Evolutionary conservation across 2,797 vertebrate genomes (phyloP), one percentile per base, ranked within the genome.

Genomic region (Halcyon chelicuti): DNA sequence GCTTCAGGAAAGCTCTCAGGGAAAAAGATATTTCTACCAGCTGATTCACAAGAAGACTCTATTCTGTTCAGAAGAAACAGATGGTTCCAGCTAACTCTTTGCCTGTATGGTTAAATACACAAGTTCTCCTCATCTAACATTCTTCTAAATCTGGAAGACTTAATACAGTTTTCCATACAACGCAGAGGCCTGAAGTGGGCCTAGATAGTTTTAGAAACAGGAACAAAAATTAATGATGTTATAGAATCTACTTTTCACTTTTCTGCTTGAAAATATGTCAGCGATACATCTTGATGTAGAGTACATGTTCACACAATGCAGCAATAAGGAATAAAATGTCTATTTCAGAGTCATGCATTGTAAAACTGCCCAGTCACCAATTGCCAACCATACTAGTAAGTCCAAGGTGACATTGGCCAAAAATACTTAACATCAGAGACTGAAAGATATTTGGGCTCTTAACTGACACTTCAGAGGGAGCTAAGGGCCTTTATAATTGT

Each of bases 51-150:
- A 68, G 62, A 93, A 70, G 33, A 66, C 12, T 42, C 61, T 68
- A 19, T 13, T 75, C n/a, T 20, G 11, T 73, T 60, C 58, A 68
- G 55, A 86, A 85, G 54, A 76, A 94, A 91, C 80, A 97, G 93
- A 95, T 93, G 77, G 78, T 42, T 72, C 33, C 71, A 37, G 54
- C 85, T 93, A 96, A 95, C 40, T 63, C 62, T 92, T 86, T 86
- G 23, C 20, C 31, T 57, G 25, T 77, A 66, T 54, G 20, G 31
- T 58, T 86, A 90, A 82, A 72, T 33, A 70, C 23, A 54, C 42
- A 75, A 86, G 40, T 20, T 9, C n/a, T 83, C 4, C 2, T 57
- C 42, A 75, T 54, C 31, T n/a, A 65, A 22, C 1, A 3, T 33
- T 63, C 76, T 74, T 79, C 37, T 52, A 77, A 88, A 81, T 63